Conservation (phyloP, 2,797 vertebrate species). For the Eidolon dupreanum region DNA sequence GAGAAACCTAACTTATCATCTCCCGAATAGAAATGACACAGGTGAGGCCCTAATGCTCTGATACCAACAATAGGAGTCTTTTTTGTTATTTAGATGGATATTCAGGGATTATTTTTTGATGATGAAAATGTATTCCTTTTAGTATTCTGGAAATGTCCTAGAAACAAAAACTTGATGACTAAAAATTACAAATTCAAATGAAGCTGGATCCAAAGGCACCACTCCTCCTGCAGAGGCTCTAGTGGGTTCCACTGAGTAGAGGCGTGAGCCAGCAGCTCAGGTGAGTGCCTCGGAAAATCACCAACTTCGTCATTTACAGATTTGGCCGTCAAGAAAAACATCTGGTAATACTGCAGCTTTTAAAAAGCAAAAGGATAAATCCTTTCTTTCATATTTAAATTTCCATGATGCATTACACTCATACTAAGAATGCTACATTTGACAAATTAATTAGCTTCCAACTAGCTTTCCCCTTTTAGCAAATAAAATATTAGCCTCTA, state of each 20-base stretch:
- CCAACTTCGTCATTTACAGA: not conserved
- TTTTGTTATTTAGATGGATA: not conserved
- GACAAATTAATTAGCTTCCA: conserved; percentile 57
- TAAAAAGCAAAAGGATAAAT: not conserved
- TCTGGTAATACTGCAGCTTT: not conserved
- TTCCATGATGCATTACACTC: not conserved
- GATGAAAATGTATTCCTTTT: not conserved
- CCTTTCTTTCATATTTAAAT: conserved; percentile 53
- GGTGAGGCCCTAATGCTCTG: not conserved
- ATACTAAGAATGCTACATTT: not conserved
- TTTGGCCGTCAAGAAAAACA: not conserved
- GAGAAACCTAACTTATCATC: not conserved
- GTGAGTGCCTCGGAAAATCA: not conserved
- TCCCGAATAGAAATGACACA: not conserved
- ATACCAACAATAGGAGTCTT: not conserved
- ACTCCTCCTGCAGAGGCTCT: not conserved
- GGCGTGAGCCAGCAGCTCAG: not conserved
- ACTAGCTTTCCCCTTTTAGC: conserved; percentile 41
- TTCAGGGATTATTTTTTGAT: not conserved
- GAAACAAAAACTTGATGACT: not conserved
- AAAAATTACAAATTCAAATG: conserved; percentile 8
- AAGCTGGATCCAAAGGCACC: not conserved
- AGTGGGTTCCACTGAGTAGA: not conserved
- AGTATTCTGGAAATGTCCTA: not conserved
- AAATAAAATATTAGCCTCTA: conserved; percentile 32